phyloP scores from a whole-genome alignment of 2,888 invertebrate genomes.

The Argyresthia albistria region DNA sequence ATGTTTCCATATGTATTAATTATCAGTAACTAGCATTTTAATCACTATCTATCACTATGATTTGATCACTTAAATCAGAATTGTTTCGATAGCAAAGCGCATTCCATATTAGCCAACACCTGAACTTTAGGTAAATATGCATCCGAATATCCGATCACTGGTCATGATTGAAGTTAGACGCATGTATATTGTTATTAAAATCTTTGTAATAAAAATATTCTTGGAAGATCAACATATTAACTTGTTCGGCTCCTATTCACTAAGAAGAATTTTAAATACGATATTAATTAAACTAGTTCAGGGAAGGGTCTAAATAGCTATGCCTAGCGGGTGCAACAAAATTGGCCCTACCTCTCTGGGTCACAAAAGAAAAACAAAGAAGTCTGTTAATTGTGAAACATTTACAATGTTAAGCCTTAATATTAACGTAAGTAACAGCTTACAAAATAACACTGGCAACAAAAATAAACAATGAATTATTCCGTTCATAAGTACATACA shows the following conservation, averaged over 20 bases:
- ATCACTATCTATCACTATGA: too few species aligned
- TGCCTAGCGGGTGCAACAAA: slow-evolving; percentile 6
- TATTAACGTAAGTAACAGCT: not conserved
- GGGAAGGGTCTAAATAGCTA: slow-evolving; percentile 6
- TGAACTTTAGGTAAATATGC: too few species aligned
- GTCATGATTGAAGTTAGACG: too few species aligned
- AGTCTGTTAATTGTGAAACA: slow-evolving; percentile 10
- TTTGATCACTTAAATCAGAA: too few species aligned
- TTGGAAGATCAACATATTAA: slow-evolving; percentile 10
- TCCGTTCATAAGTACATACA: slow-evolving; percentile 3
- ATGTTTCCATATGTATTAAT: too few species aligned
- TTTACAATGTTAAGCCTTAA: slow-evolving; percentile 7
- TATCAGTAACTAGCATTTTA: too few species aligned
- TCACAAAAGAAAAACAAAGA: slow-evolving; percentile 10
- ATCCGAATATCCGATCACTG: too few species aligned
- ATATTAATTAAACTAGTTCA: slow-evolving; percentile 4
- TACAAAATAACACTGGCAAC: slow-evolving; percentile 4
- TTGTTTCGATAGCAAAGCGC: too few species aligned
- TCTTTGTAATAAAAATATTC: slow-evolving; percentile 8
- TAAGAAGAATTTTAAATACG: slow-evolving; percentile 1
- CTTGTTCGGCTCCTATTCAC: slow-evolving; percentile 9
- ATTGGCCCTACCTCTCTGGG: slow-evolving; percentile 12
- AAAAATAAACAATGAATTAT: slow-evolving; percentile 11
- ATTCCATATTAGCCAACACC: too few species aligned
- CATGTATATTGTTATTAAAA: slow-evolving; percentile 9